Evolutionary conservation across 2,113 vertebrate species (phyloP).

Genomic region (Corapipo altera): DNA sequence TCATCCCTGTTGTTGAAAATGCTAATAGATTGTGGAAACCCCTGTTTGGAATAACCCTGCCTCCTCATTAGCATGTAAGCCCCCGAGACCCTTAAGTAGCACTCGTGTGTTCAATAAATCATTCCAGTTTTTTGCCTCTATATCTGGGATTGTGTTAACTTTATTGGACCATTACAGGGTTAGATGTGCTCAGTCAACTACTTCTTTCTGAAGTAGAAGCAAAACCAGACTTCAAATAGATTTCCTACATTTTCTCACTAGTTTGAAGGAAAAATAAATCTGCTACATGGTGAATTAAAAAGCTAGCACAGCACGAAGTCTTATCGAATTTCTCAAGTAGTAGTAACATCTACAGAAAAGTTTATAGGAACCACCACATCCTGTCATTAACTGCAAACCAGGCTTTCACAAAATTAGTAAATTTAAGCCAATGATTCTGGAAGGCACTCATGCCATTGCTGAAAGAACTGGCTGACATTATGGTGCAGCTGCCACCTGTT

Average conservation of each 20-base stretch:
- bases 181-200: not conserved
- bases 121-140: too few relatives aligned
- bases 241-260: not conserved
- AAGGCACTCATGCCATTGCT: not conserved
- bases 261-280: not conserved
- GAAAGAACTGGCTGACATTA: not conserved
- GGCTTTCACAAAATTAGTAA: not conserved
- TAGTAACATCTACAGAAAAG: not conserved
- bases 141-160: too few relatives aligned
- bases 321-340: not conserved
- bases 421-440: not conserved
- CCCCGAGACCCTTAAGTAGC: too few relatives aligned
- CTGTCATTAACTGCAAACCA: not conserved
- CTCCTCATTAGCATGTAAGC: too few relatives aligned
- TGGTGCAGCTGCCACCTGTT: not conserved
- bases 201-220: not conserved
- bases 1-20: too few relatives aligned
- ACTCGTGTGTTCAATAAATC: too few relatives aligned
- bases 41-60: too few relatives aligned
- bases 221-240: not conserved
- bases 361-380: not conserved
- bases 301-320: fast-evolving
- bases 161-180: too few relatives aligned
- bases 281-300: not conserved
- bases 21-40: too few relatives aligned